A percentile compares a stretch with the other conserved stretches of the same genome.
These are phyloP conservation scores for Drosophila biarmipes DNA, from an alignment of 1,140 invertebrate genomes.

Conservation along the genomic window DNA sequence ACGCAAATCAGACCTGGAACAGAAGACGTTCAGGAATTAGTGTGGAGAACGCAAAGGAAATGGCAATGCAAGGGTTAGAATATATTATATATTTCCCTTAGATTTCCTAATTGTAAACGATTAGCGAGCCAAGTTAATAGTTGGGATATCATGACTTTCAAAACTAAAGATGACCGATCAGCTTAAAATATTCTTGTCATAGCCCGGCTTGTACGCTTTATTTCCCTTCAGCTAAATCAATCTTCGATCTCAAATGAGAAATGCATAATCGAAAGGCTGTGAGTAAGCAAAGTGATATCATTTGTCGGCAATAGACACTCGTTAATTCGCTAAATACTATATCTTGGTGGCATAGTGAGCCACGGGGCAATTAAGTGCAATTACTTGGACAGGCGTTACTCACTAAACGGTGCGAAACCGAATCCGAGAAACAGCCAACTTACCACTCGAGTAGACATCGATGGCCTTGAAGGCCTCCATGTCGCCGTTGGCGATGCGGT, in stretches of 20 bases:
- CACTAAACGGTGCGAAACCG: not conserved
- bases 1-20: constrained; percentile 92
- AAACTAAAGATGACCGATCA: too few relatives aligned
- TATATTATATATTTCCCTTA: too few relatives aligned
- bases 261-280: not conserved
- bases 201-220: not conserved
- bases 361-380: constrained; percentile 14
- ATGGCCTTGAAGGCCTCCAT: constrained; percentile 84
- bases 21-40: too few relatives aligned
- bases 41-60: too few relatives aligned
- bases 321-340: constrained; percentile 2
- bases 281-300: constrained; percentile 30
- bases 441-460: constrained; percentile 86
- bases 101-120: too few relatives aligned
- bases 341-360: constrained; percentile 2
- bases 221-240: not conserved
- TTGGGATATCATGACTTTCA: too few relatives aligned
- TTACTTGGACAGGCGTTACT: not conserved
- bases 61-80: too few relatives aligned
- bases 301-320: not conserved
- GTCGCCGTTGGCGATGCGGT: constrained; percentile 94
- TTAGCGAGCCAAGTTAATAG: too few relatives aligned
- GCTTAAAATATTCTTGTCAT: not conserved
- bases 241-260: not conserved
- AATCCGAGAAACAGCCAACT: constrained; percentile 70